Evolutionary conservation across 2,797 vertebrate genomes (phyloP).

Genomic region (Chiloscyllium punctatum): DNA sequence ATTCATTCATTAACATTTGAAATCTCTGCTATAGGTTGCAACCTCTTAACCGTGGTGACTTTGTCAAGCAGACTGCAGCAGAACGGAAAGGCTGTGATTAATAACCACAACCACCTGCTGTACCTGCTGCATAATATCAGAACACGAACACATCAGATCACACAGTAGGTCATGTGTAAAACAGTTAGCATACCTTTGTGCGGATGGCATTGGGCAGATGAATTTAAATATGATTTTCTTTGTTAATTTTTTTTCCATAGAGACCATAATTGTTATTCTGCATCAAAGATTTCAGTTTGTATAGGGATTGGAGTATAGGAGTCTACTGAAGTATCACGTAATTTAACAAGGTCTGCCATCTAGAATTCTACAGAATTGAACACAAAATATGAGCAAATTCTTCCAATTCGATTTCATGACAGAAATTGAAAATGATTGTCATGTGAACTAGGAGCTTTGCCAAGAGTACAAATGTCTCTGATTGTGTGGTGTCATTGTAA

Average conservation of each 20-base stretch:
- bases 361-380: not conserved
- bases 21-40: not conserved
- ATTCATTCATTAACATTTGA: not conserved
- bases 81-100: not conserved
- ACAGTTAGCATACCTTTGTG: not conserved
- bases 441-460: not conserved
- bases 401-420: not conserved
- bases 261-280: not conserved
- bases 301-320: not conserved
- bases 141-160: not conserved
- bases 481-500: not conserved
- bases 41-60: not conserved
- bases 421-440: not conserved
- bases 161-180: not conserved
- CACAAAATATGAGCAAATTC: not conserved
- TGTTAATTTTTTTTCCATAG: not conserved
- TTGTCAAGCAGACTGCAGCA: not conserved
- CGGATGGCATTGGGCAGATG: no score
- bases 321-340: not conserved
- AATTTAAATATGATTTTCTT: not conserved
- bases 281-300: not conserved
- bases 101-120: not conserved
- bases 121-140: not conserved
- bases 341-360: not conserved
- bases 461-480: not conserved